These are phyloP conservation scores for Parnassius glacialis DNA, from an alignment of 2,888 invertebrate species.

Conservation along the genomic window DNA sequence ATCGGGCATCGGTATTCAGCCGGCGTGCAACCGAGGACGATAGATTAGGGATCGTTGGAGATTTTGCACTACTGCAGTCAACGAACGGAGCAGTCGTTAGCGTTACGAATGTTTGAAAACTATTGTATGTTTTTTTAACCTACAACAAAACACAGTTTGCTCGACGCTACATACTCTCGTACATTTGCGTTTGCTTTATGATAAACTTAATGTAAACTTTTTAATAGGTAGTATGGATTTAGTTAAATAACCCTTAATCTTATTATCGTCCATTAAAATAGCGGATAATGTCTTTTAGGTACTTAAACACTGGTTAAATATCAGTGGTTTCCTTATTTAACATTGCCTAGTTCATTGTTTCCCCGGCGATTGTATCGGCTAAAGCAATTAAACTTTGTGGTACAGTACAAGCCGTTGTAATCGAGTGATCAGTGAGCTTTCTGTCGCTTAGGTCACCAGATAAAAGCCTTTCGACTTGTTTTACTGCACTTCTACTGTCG, in stretches of 20 bases:
- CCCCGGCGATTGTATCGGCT: slow-evolving; percentile 10
- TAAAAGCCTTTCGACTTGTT: slow-evolving; percentile 13
- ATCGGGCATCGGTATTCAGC: slow-evolving; percentile 54
- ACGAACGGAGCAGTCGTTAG: slow-evolving; percentile 1
- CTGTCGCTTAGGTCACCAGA: slow-evolving; percentile 16
- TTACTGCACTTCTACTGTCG: slow-evolving; percentile 12
- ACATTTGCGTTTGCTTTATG: not conserved
- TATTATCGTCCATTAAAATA: not conserved
- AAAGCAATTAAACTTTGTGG: slow-evolving; percentile 13
- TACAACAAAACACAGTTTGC: too few relatives aligned
- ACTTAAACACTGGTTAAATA: not conserved
- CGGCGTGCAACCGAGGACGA: slow-evolving; percentile 35
- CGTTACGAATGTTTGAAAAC: not conserved
- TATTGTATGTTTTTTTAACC: too few relatives aligned
- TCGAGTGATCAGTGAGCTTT: slow-evolving; percentile 7
- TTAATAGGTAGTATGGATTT: too few relatives aligned
- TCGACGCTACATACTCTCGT: too few relatives aligned
- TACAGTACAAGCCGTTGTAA: slow-evolving; percentile 10
- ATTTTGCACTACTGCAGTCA: slow-evolving; percentile 29
- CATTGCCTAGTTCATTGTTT: slow-evolving; percentile 9
- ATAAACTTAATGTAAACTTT: too few relatives aligned
- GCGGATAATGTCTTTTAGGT: not conserved
- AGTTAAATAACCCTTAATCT: not conserved
- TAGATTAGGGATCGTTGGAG: slow-evolving; percentile 42
- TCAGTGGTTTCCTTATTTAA: slow-evolving; percentile 4